phyloP scores from a whole-genome alignment of 2,113 vertebrate genomes.

The Pachypanchax playfairii region DNA sequence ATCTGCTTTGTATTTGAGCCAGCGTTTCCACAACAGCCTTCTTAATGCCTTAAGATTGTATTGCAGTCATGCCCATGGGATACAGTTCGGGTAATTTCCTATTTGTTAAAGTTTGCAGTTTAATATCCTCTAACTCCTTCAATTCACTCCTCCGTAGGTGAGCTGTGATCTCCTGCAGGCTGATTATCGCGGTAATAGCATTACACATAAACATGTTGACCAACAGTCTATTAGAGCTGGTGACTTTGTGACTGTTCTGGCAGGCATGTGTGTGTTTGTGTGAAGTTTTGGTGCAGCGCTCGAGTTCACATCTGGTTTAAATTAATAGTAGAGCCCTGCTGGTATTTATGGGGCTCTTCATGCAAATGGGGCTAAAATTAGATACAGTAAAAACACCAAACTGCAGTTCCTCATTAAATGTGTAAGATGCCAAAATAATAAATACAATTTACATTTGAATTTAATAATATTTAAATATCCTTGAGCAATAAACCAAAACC shows the following conservation, averaged over 20 bases:
- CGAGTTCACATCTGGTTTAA: constrained; percentile 71
- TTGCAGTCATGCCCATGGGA: constrained; percentile 14
- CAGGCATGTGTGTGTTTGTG: constrained; percentile 45
- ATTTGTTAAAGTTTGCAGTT: constrained; percentile 22
- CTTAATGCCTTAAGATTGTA: constrained; percentile 13
- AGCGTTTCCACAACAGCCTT: constrained; percentile 58
- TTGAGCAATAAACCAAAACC: no score
- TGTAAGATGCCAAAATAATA: no score
- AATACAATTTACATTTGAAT: no score
- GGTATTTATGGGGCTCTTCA: constrained; percentile 56
- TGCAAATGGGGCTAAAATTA: constrained; percentile 70
- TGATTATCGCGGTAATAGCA: constrained; percentile 53
- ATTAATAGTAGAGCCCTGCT: constrained; percentile 62
- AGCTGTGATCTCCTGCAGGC: constrained; percentile 48
- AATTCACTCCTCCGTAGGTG: constrained; percentile 37
- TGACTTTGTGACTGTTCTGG: constrained; percentile 49
- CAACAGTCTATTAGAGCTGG: constrained; percentile 38
- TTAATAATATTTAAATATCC: no score
- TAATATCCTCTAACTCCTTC: constrained; percentile 37
- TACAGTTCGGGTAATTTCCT: constrained; percentile 11
- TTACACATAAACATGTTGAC: constrained; percentile 47
- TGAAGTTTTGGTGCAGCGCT: constrained; percentile 32
- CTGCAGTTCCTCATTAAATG: constrained; percentile 3
- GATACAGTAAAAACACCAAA: constrained; percentile 39
- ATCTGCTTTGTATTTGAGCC: constrained; percentile 31